phyloP scores from a whole-genome alignment of 2,888 invertebrate species.

The Ophion slaviceki region DNA sequence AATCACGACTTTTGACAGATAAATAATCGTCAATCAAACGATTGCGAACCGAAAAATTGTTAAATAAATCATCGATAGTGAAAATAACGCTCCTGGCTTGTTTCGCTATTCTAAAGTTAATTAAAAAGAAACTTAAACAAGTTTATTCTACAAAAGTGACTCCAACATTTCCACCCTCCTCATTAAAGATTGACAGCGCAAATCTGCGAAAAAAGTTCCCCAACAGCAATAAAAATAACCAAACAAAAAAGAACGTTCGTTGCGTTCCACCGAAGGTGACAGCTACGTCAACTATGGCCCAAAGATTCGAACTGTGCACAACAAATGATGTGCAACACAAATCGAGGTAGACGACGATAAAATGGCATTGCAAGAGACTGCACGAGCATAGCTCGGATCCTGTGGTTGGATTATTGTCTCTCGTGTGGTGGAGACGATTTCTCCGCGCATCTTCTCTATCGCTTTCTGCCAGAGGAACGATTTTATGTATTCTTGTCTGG shows the following conservation, averaged over 20 bases:
- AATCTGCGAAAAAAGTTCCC: neutral
- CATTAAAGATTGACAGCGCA: no score
- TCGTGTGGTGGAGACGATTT: neutral
- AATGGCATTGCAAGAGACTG: neutral
- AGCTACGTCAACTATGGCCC: neutral
- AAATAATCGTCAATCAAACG: neutral
- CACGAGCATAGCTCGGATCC: neutral
- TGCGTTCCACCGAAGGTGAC: neutral
- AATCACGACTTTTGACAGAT: neutral
- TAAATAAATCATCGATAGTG: neutral
- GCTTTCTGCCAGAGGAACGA: conserved; percentile 18
- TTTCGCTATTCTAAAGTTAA: neutral
- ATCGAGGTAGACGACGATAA: neutral
- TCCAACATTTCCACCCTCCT: no score
- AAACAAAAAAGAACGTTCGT: neutral
- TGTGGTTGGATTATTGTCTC: neutral
- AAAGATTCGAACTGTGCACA: neutral
- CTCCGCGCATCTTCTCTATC: conserved; percentile 3
- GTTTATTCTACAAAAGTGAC: no score
- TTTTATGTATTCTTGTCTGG: conserved; percentile 10
- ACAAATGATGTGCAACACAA: neutral
- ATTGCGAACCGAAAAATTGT: neutral
- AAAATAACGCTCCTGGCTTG: neutral
- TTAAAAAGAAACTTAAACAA: no score
- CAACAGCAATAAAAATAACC: neutral